These are phyloP conservation scores for Myrmecobius fasciatus DNA, from an alignment of 2,113 vertebrate species.

Conservation along the genomic window DNA sequence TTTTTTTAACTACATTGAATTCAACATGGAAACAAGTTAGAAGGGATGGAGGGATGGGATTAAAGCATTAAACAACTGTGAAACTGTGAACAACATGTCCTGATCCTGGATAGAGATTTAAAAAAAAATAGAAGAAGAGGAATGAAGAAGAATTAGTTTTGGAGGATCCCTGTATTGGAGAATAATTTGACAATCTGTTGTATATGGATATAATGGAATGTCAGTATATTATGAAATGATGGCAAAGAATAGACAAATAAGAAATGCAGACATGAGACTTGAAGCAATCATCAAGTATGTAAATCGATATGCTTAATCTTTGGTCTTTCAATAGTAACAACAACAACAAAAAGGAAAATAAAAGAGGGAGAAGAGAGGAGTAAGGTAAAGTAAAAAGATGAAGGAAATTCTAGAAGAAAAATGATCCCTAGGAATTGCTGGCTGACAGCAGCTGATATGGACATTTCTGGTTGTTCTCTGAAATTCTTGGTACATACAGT, in stretches of 20 bases:
- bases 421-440: conserved; percentile 31
- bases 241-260: conserved; percentile 45
- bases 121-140: too few relatives aligned
- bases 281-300: conserved; percentile 71
- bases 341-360: conserved; percentile 39
- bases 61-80: too few relatives aligned
- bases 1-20: too few relatives aligned
- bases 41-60: too few relatives aligned
- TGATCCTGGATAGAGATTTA: too few relatives aligned
- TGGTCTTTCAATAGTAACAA: not conserved
- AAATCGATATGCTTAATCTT: conserved; percentile 65
- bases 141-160: too few relatives aligned
- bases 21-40: too few relatives aligned
- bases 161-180: too few relatives aligned
- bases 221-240: too few relatives aligned
- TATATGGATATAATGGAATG: too few relatives aligned
- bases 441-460: conserved; percentile 20
- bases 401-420: conserved; percentile 61
- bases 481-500: conserved; percentile 40
- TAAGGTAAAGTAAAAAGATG: not conserved
- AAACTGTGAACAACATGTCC: too few relatives aligned
- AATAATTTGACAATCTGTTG: too few relatives aligned
- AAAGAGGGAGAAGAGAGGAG: conserved; percentile 54
- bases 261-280: conserved; percentile 65
- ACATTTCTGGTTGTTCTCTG: conserved; percentile 57